Evolutionary conservation across 2,113 vertebrate genomes (phyloP).

Genomic region (Piliocolobus tephrosceles): DNA sequence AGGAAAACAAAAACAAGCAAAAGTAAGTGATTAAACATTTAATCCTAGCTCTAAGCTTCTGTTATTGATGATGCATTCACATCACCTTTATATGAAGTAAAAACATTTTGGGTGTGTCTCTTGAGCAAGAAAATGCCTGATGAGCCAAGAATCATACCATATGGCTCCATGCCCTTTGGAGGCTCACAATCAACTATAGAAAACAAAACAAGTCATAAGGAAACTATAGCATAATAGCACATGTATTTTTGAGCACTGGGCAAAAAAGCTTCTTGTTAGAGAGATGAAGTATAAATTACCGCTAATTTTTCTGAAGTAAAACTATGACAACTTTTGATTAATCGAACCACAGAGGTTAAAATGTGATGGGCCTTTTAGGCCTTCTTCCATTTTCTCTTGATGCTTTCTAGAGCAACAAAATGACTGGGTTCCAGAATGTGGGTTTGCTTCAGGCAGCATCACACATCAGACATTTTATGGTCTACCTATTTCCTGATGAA

Average conservation of each 20-base stretch:
- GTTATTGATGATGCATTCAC: background rate
- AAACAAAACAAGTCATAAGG: background rate
- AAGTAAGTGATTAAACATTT: background rate
- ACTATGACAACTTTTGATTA: background rate
- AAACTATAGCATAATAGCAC: background rate
- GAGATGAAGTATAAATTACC: background rate
- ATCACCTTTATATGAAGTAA: background rate
- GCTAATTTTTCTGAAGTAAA: background rate
- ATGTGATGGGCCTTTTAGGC: background rate
- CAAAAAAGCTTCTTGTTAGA: background rate
- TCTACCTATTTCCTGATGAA: conserved; percentile 76
- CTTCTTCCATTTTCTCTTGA: background rate
- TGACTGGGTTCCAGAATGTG: background rate
- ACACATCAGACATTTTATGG: conserved; percentile 57
- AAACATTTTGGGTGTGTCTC: background rate
- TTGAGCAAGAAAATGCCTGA: background rate
- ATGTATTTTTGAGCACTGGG: background rate
- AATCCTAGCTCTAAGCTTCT: background rate
- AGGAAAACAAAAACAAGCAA: background rate
- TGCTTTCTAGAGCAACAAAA: background rate
- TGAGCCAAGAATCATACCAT: background rate
- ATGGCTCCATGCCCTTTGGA: background rate
- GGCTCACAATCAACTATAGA: background rate
- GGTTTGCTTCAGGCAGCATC: conserved; percentile 49
- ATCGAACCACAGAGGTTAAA: background rate